Evolutionary conservation across 2,888 invertebrate species (phyloP), one percentile per base, ranked within the genome.

Genomic region (Coremacera marginata): DNA sequence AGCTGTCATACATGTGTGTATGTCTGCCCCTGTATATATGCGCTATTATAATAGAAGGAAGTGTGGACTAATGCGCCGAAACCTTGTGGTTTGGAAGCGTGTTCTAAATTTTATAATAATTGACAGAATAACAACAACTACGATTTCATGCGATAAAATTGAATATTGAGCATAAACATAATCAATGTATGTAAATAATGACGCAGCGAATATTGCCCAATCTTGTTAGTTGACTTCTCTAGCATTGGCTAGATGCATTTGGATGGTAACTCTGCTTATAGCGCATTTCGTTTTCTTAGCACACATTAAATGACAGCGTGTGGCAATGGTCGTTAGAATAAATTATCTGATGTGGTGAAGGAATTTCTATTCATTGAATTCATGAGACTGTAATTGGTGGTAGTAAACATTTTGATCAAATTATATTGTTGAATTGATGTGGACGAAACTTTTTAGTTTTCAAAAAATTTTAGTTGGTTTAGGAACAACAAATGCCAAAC

Each of bases 51-150:
- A 37, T 22, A 27, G 68, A 44, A 44, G 44, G 44, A 44, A 44
- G 44, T 44, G 44, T 44, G 14, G 44, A 44, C 44, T 44, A 44
- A 44, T 44, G 37, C 34, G 62, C 27, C 49, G 16, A 49, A 27
- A 63, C 22, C 37, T 37, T 51, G 75, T 62, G 75, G 70, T 55
- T 74, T 52, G 51, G 71, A 77, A 81, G 79, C 78, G 83, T 84
- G 84, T 84, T 85, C 86, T 82, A 83, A 84, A 86, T 86, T 86
- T 81, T 82, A 79, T 83, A 84, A 84, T 86, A 85, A 85, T 85
- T 85, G 85, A 86, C 86, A 85, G 84, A 81, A 68, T 55, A 77
- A 60, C 82, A 83, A 82, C 83, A 81, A 80, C 77, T 19, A 37
- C n/a, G 31, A 19, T 52, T 14, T 63, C 37, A 34, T 55, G 67